Conservation (phyloP, 2,888 invertebrate species). For the Pachydiplax longipennis region DNA sequence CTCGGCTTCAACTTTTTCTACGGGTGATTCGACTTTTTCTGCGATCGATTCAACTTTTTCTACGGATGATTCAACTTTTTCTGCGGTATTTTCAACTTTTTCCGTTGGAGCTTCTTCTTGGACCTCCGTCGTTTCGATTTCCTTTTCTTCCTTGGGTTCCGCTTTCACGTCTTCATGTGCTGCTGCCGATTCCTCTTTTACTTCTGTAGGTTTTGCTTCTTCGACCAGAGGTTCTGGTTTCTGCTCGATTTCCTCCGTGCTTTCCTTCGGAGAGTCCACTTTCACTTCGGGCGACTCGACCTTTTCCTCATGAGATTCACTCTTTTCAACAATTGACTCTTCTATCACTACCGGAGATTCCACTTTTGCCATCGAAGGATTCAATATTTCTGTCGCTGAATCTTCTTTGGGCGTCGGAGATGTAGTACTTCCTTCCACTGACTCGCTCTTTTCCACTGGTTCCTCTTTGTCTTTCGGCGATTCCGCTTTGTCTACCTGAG, state of each 20-base stretch:
- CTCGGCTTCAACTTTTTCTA: not conserved
- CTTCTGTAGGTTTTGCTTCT: not conserved
- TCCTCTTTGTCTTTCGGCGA: not conserved
- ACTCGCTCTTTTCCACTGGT: too few relatives aligned
- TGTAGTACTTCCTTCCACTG: too few relatives aligned
- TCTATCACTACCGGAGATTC: not conserved
- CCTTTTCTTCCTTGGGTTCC: too few relatives aligned
- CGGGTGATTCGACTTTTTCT: not conserved
- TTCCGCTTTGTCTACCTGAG: not conserved
- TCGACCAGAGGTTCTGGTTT: not conserved
- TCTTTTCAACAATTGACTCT: not conserved
- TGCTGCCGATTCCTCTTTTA: too few relatives aligned
- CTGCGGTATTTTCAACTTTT: not conserved
- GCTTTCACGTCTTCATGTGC: too few relatives aligned
- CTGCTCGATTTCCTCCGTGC: too few relatives aligned
- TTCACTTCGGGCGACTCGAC: too few relatives aligned
- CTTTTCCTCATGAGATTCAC: not conserved
- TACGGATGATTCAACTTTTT: not conserved
- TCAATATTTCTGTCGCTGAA: too few relatives aligned
- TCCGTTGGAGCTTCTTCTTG: too few relatives aligned
- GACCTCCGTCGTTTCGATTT: too few relatives aligned
- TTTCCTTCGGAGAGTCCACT: too few relatives aligned
- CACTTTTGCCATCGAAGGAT: not conserved
- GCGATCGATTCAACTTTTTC: not conserved
- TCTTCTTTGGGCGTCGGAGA: not conserved